Percentiles rank a stretch among this genome's conserved stretches.
Evolutionary conservation across 2,888 invertebrate genomes (phyloP).

Genomic region (Tenthredo notha): DNA sequence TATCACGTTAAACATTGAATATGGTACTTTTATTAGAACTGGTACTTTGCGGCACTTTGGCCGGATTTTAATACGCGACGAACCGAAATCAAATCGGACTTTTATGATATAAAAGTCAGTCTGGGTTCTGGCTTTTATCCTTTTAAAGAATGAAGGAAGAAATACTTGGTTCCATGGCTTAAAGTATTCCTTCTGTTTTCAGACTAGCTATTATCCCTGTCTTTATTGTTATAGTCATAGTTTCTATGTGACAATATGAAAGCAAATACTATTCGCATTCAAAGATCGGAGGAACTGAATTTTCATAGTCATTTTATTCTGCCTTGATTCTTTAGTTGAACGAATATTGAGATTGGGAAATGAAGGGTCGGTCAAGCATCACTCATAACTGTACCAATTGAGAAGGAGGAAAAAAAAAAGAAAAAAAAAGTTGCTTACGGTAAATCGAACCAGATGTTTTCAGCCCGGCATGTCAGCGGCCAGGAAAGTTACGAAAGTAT

Average conservation of each 20-base stretch:
- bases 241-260: not conserved
- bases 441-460: slow-evolving; percentile 46
- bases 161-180: not conserved
- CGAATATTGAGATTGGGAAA: not conserved
- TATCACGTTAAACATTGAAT: not conserved
- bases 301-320: not conserved
- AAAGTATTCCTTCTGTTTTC: not conserved
- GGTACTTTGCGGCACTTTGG: not conserved
- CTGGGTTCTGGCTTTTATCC: not conserved
- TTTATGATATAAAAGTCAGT: not conserved
- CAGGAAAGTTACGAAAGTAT: slow-evolving; percentile 50
- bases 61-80: too few species aligned
- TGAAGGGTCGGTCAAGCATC: slow-evolving; percentile 3
- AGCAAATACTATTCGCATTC: not conserved
- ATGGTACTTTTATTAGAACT: not conserved
- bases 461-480: slow-evolving; percentile 24
- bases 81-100: not conserved
- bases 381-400: not conserved
- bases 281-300: not conserved
- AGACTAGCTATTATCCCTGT: not conserved
- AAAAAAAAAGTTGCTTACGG: not conserved
- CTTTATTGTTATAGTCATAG: slow-evolving; percentile 31
- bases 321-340: not conserved
- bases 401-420: too few species aligned
- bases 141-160: not conserved